Evolutionary conservation across 2,113 vertebrate species (phyloP).

Genomic region (Myodes glareolus): DNA sequence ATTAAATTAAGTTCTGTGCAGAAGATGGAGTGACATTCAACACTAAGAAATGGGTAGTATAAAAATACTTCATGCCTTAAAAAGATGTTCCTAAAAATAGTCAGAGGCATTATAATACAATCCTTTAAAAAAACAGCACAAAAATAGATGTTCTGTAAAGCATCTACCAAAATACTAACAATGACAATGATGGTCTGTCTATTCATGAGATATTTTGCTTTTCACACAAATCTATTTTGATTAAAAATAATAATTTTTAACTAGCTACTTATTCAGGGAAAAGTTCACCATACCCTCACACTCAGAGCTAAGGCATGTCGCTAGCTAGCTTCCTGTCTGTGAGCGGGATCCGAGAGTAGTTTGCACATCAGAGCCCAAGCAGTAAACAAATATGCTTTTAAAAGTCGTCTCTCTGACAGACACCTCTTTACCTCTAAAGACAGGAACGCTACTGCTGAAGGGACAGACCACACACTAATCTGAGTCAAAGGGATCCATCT

Average conservation of each 20-base stretch:
- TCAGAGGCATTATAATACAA: background rate
- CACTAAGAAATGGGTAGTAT: background rate
- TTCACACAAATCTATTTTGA: constrained; percentile 36
- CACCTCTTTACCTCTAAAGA: background rate
- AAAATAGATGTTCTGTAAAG: background rate
- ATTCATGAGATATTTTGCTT: background rate
- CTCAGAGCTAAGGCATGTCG: background rate
- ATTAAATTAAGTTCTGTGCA: background rate
- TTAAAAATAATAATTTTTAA: constrained; percentile 5
- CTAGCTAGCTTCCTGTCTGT: background rate
- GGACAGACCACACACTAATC: background rate
- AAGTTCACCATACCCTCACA: background rate
- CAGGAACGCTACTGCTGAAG: background rate
- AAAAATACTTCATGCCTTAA: constrained; percentile 10
- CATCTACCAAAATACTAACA: constrained; percentile 14
- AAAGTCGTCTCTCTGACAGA: constrained; percentile 47
- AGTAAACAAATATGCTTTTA: constrained; percentile 18
- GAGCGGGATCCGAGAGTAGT: constrained; percentile 51
- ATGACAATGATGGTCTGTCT: background rate
- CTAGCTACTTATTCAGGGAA: constrained; percentile 8
- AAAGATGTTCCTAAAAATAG: constrained; percentile 50
- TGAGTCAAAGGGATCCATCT: constrained; percentile 37
- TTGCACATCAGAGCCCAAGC: background rate
- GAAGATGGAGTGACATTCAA: constrained; percentile 10
- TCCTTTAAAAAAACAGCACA: background rate